Percentiles rank a stretch among this genome's conserved stretches.
These are phyloP conservation scores for Drosophila testacea DNA, from an alignment of 2,888 invertebrate species.

Conservation along the genomic window DNA sequence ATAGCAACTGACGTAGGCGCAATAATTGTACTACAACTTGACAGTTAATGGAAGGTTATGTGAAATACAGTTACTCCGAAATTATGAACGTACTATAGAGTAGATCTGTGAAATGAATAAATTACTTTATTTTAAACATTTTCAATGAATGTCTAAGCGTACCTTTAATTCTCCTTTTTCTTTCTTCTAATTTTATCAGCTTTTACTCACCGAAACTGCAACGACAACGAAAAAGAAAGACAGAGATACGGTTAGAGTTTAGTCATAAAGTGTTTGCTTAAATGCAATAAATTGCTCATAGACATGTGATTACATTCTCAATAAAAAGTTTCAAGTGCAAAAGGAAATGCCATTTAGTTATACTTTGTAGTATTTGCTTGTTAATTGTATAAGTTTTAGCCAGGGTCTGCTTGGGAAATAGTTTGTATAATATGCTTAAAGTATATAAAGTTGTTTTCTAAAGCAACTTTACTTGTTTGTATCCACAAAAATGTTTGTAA, in stretches of 20 bases:
- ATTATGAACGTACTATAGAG: not conserved
- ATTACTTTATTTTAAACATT: too few species aligned
- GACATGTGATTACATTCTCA: conserved; percentile 36
- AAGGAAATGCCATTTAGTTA: conserved; percentile 50
- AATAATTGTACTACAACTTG: conserved; percentile 34
- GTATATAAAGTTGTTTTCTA: too few species aligned
- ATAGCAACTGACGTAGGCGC: conserved; percentile 61
- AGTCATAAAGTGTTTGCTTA: conserved; percentile 33
- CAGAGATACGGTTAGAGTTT: conserved; percentile 5
- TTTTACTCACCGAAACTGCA: conserved; percentile 73
- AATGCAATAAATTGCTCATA: conserved; percentile 33
- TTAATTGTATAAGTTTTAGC: not conserved
- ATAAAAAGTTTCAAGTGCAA: conserved; percentile 30
- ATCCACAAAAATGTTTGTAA: too few species aligned
- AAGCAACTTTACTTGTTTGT: too few species aligned
- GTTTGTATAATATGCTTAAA: too few species aligned
- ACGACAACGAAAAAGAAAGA: conserved; percentile 41
- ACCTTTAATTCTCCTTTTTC: not conserved
- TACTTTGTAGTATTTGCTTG: not conserved
- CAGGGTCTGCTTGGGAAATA: not conserved
- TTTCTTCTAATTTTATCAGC: not conserved
- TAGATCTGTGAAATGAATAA: too few species aligned
- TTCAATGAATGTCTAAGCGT: too few species aligned
- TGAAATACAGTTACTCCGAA: not conserved
- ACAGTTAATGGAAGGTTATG: conserved; percentile 44